Evolutionary conservation across 1,140 invertebrate species (phyloP).

Genomic region (honey bee (Apis mellifera)): DNA sequence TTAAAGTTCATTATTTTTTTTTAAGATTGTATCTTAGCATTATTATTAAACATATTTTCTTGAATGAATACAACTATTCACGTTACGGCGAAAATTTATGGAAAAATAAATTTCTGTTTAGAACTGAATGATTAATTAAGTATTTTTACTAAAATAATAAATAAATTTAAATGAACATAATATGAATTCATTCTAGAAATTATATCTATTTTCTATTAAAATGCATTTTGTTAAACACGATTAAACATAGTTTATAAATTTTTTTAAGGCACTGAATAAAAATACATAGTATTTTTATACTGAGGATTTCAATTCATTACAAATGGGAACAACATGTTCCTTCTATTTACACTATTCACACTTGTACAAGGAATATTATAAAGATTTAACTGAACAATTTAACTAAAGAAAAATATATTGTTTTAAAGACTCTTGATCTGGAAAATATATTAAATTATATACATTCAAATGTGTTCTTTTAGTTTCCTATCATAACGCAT

Average conservation of each 20-base stretch:
- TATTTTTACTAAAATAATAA: background rate
- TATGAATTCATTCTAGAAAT: constrained; percentile 7
- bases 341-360: constrained; percentile 50
- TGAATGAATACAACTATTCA: background rate
- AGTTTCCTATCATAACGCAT: background rate
- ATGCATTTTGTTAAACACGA: constrained; percentile 18
- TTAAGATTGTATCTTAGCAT: constrained; percentile 6
- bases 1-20: constrained; percentile 19
- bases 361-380: background rate
- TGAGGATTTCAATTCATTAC: constrained; percentile 27
- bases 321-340: background rate
- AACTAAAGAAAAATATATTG: constrained; percentile 5
- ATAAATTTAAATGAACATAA: background rate
- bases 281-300: constrained; percentile 21
- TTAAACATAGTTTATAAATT: constrained; percentile 30
- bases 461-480: background rate
- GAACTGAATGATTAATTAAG: background rate
- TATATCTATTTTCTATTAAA: constrained; percentile 18
- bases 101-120: background rate
- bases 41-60: background rate
- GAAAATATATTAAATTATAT: constrained; percentile 13
- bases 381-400: background rate
- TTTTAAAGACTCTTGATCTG: background rate
- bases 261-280: constrained; percentile 50
- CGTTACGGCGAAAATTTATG: constrained; percentile 12